A percentile compares a stretch with the other conserved stretches of the same genome.
These are phyloP conservation scores for Antheraea yamamai DNA, from an alignment of 2,888 invertebrate species.

Conservation along the genomic window DNA sequence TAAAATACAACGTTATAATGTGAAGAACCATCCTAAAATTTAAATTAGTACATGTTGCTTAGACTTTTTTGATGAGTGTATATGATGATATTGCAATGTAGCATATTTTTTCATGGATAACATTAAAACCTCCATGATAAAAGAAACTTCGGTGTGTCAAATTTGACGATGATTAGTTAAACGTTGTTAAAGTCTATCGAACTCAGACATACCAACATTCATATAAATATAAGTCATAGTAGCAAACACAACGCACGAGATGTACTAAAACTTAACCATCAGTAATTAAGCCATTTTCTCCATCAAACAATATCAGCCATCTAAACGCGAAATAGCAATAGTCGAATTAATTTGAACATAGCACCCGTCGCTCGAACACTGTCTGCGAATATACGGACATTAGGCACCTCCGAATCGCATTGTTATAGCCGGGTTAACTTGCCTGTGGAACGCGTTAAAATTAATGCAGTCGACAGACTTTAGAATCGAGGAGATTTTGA, in stretches of 20 bases:
- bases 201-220: neutral
- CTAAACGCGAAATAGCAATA: slow-evolving; percentile 26
- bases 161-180: too few species aligned
- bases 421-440: slow-evolving; percentile 41
- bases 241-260: neutral
- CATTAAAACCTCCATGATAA: too few species aligned
- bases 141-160: too few species aligned
- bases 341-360: slow-evolving; percentile 38
- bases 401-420: slow-evolving; percentile 54
- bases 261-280: neutral
- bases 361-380: slow-evolving; percentile 37
- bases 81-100: too few species aligned
- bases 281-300: neutral
- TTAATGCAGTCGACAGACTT: neutral
- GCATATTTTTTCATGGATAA: too few species aligned
- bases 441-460: slow-evolving; percentile 20
- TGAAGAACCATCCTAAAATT: too few species aligned
- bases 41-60: too few species aligned
- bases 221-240: too few species aligned
- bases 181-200: neutral
- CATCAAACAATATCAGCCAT: neutral
- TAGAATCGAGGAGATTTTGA: slow-evolving; percentile 1
- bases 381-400: slow-evolving; percentile 45
- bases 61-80: too few species aligned
- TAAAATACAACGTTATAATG: too few species aligned